A percentile compares a stretch with the other conserved stretches of the same genome.
phyloP scores from a whole-genome alignment of 2,888 invertebrate genomes.

The Phalera bucephala region DNA sequence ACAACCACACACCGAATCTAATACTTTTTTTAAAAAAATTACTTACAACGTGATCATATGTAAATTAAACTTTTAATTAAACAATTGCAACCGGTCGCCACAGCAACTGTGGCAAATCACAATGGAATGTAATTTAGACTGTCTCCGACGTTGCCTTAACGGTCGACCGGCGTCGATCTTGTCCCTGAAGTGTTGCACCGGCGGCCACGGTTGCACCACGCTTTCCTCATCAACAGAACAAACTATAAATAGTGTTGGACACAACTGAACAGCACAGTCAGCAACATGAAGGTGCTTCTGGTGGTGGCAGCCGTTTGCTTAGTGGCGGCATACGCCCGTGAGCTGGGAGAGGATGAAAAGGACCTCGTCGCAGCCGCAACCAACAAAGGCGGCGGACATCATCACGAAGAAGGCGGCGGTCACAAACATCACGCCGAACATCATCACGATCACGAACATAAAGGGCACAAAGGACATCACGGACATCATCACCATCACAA shows the following conservation, averaged over 20 bases:
- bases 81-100: conserved; percentile 19
- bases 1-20: neutral
- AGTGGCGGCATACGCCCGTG: conserved; percentile 63
- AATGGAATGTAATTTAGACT: conserved; percentile 43
- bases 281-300: conserved; percentile 68
- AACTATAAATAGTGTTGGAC: conserved; percentile 68
- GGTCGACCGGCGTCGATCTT: conserved; percentile 58
- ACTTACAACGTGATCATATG: too few species aligned
- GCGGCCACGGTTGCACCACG: conserved; percentile 51
- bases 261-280: conserved; percentile 46
- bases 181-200: conserved; percentile 61
- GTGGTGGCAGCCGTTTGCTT: conserved; percentile 67
- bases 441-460: conserved; percentile 69
- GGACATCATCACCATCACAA: conserved; percentile 77
- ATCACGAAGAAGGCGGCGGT: conserved; percentile 71
- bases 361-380: conserved; percentile 68
- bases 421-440: conserved; percentile 71
- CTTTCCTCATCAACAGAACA: conserved; percentile 64
- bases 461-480: conserved; percentile 73
- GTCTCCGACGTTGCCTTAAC: conserved; percentile 55
- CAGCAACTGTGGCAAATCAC: conserved; percentile 32
- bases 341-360: conserved; percentile 62
- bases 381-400: conserved; percentile 51
- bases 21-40: too few species aligned
- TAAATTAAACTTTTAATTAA: conserved; percentile 9